These are phyloP conservation scores for Psittacula echo DNA, from an alignment of 2,797 vertebrate species.

Conservation along the genomic window DNA sequence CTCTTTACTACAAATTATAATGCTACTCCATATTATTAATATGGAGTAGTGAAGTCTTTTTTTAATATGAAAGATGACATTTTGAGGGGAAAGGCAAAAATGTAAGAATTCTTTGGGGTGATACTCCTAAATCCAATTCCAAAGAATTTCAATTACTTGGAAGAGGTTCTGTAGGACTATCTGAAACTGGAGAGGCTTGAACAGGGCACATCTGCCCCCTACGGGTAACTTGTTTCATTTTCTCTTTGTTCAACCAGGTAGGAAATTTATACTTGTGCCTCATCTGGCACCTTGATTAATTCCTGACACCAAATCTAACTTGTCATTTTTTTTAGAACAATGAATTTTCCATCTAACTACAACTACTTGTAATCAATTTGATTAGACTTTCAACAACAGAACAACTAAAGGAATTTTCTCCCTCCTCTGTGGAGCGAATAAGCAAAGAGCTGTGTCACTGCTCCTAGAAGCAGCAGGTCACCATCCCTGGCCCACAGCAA, in stretches of 20 bases:
- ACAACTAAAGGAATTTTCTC: not conserved
- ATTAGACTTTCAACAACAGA: not conserved
- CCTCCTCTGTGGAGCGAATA: not conserved
- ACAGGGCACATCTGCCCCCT: not conserved
- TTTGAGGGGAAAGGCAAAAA: not conserved
- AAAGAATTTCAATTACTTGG: not conserved
- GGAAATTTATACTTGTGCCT: not conserved
- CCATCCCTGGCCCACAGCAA: not conserved
- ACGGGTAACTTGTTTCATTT: not conserved
- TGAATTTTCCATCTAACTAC: not conserved
- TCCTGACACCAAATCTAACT: not conserved
- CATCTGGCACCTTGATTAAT: not conserved
- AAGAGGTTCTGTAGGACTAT: not conserved
- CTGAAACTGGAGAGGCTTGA: not conserved
- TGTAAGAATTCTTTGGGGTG: not conserved
- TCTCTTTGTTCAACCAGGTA: conserved; percentile 1
- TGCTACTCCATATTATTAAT: not conserved
- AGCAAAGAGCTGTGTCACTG: not conserved
- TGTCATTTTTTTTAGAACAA: not conserved
- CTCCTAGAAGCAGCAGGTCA: not conserved
- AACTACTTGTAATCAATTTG: not conserved
- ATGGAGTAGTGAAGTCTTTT: not conserved
- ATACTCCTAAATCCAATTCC: not conserved
- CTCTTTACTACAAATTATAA: not conserved
- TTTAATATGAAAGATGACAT: not conserved